phyloP scores from a whole-genome alignment of 1,140 invertebrate species.

The Antheraea mylitta region DNA sequence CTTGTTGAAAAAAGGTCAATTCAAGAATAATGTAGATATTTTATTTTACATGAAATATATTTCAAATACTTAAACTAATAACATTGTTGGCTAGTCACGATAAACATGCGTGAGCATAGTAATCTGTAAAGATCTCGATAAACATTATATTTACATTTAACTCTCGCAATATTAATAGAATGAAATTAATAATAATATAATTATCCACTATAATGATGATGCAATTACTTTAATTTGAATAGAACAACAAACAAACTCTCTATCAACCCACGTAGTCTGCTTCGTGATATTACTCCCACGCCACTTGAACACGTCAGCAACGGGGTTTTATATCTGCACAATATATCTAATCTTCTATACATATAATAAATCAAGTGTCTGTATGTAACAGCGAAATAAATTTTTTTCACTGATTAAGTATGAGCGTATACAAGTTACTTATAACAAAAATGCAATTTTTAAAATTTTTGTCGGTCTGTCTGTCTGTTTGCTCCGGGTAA shows the following conservation, averaged over 20 bases:
- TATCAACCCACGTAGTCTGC: not conserved
- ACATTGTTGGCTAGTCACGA: not conserved
- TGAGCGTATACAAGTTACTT: too few relatives aligned
- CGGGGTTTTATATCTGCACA: not conserved
- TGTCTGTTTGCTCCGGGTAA: too few relatives aligned
- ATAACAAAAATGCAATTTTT: too few relatives aligned
- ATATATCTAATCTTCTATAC: too few relatives aligned
- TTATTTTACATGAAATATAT: too few relatives aligned
- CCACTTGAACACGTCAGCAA: not conserved
- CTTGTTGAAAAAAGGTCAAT: too few relatives aligned
- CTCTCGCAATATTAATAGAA: not conserved
- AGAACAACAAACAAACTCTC: not conserved
- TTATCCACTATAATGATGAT: not conserved
- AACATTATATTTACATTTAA: not conserved
- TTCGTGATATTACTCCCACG: not conserved
- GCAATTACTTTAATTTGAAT: constrained; percentile 1
- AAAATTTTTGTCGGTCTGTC: too few relatives aligned
- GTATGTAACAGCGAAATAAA: too few relatives aligned
- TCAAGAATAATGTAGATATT: too few relatives aligned
- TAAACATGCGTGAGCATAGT: not conserved
- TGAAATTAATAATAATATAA: not conserved
- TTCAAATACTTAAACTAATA: not conserved
- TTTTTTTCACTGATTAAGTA: too few relatives aligned
- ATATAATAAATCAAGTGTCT: too few relatives aligned
- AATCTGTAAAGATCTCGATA: not conserved